phyloP scores from a whole-genome alignment of 2,113 vertebrate genomes.

The Nycticorax nycticorax region DNA sequence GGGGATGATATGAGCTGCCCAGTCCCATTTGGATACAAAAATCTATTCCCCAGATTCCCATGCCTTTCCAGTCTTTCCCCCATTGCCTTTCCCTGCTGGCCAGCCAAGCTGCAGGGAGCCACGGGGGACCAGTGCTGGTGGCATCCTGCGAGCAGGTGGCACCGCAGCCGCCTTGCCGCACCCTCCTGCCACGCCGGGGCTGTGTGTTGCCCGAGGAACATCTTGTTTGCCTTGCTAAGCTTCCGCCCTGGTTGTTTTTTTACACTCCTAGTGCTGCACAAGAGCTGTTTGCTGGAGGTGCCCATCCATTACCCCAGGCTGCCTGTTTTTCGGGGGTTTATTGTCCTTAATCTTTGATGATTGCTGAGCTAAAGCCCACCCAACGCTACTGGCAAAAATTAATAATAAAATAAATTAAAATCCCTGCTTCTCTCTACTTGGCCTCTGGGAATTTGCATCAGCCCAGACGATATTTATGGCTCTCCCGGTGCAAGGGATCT shows the following conservation, averaged over 20 bases:
- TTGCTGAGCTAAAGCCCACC: not conserved
- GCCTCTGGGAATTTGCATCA: not conserved
- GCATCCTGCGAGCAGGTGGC: not conserved
- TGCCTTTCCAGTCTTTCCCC: not conserved
- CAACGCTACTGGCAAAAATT: not conserved
- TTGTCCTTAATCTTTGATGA: not conserved
- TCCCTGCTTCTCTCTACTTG: not conserved
- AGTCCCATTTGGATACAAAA: not conserved
- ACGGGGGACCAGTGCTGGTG: rapidly evolving
- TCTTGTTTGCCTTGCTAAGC: not conserved
- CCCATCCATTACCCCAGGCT: not conserved
- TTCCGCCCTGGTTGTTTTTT: not conserved
- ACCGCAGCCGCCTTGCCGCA: rapidly evolving
- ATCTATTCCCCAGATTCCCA: not conserved
- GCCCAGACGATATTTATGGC: not conserved
- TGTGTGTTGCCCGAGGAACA: not conserved
- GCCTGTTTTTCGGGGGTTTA: not conserved
- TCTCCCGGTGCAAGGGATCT: rapidly evolving
- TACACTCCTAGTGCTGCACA: not conserved
- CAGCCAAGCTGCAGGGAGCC: not conserved
- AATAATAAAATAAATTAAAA: not conserved
- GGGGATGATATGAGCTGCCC: not conserved
- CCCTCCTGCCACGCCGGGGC: rapidly evolving
- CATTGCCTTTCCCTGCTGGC: not conserved
- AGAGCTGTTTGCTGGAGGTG: not conserved